phyloP scores from a whole-genome alignment of 1,140 invertebrate species.

The Chionoecetes opilio region DNA sequence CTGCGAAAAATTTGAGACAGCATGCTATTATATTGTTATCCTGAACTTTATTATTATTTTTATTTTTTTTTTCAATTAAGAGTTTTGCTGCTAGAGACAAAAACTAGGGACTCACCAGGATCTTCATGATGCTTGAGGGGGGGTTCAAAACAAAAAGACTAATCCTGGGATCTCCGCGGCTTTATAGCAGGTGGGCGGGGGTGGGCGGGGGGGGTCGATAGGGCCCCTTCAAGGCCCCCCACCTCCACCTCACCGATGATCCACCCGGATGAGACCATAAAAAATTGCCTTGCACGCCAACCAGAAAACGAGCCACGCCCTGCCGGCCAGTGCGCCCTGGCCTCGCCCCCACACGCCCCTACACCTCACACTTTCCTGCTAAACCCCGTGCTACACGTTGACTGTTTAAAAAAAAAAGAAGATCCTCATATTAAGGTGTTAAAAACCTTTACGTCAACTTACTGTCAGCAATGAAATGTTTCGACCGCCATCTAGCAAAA shows the following conservation, averaged over 20 bases:
- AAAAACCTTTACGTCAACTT: too few species aligned
- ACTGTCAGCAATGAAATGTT: too few species aligned
- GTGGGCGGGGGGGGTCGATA: background rate
- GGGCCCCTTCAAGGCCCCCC: constrained; percentile 27
- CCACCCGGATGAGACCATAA: background rate
- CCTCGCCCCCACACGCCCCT: background rate
- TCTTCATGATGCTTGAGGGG: constrained; percentile 50
- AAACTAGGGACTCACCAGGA: constrained; percentile 11
- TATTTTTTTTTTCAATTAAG: too few species aligned
- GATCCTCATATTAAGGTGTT: too few species aligned
- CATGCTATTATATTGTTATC: too few species aligned
- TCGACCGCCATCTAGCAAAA: background rate
- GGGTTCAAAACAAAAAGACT: constrained; percentile 52
- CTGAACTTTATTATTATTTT: too few species aligned
- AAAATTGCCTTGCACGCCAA: background rate
- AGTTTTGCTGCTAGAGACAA: too few species aligned
- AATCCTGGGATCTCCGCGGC: background rate
- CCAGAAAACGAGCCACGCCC: background rate
- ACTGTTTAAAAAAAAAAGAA: background rate
- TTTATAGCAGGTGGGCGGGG: background rate
- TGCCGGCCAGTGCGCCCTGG: background rate
- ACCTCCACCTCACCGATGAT: constrained; percentile 3
- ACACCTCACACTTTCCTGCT: background rate
- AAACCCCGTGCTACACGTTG: background rate
- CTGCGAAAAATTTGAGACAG: too few species aligned